A percentile compares a stretch with the other conserved stretches of the same genome.
These are phyloP conservation scores for Phrynosoma platyrhinos DNA, from an alignment of 2,113 vertebrate species.

Conservation along the genomic window DNA sequence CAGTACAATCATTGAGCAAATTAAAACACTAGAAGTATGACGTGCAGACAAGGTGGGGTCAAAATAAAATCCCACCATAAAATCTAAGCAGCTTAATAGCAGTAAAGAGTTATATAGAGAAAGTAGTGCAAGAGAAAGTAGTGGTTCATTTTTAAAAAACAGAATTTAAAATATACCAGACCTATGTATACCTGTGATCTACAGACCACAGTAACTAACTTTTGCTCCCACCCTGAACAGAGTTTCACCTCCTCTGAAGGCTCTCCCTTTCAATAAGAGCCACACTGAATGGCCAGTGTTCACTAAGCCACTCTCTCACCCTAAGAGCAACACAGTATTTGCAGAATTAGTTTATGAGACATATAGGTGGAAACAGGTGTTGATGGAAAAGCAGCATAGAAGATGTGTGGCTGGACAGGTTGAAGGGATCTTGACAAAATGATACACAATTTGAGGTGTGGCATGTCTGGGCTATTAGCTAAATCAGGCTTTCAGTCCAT, in stretches of 20 bases:
- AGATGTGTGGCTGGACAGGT: neutral
- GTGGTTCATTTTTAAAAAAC: neutral
- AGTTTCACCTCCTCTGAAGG: neutral
- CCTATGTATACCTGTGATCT: neutral
- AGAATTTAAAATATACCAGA: too few relatives aligned
- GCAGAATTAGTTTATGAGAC: neutral
- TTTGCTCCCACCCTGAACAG: neutral
- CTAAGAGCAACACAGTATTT: neutral
- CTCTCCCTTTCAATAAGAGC: neutral
- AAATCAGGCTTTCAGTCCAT: neutral
- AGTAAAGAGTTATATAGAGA: neutral
- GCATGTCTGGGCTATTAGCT: neutral
- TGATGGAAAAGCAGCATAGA: neutral
- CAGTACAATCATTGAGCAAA: neutral
- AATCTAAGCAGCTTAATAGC: neutral
- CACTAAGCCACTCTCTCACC: neutral
- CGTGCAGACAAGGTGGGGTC: neutral
- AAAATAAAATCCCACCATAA: neutral
- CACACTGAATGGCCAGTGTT: neutral
- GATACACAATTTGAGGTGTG: neutral
- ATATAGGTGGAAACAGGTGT: too few relatives aligned
- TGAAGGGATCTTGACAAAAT: neutral
- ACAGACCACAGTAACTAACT: neutral
- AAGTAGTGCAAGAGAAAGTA: neutral
- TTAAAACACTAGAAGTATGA: neutral